Percentiles rank a stretch among this genome's conserved stretches.
Conservation (phyloP, 2,888 invertebrate species). For the Pterobdella sp. region DNA sequence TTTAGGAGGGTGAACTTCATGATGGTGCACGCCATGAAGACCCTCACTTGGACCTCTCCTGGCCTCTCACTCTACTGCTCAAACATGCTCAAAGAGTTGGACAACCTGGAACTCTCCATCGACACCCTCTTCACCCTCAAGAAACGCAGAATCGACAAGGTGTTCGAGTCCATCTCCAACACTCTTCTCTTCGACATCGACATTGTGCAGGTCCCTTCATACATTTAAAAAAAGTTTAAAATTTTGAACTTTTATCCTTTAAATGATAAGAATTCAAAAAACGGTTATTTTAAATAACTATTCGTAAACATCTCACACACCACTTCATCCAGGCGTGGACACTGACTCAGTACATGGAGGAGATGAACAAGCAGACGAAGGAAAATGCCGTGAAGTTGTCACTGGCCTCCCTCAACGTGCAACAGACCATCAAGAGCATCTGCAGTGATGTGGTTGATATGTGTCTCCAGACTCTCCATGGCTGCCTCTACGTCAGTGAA, state of each 20-base stretch:
- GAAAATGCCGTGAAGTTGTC: conserved; percentile 21
- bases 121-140: conserved; percentile 65
- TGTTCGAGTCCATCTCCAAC: conserved; percentile 60
- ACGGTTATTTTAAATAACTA: not conserved
- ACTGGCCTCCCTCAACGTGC: conserved; percentile 18
- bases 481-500: conserved; percentile 19
- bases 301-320: not conserved
- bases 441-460: conserved; percentile 14
- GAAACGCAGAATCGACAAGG: conserved; percentile 65
- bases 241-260: not conserved
- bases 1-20: conserved; percentile 56
- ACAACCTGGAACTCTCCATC: conserved; percentile 57
- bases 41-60: conserved; percentile 73
- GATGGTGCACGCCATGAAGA: conserved; percentile 68
- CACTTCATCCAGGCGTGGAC: conserved; percentile 15
- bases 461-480: not conserved
- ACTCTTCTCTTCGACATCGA: conserved; percentile 54
- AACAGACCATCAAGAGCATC: conserved; percentile 21
- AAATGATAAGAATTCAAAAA: not conserved
- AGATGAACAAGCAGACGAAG: conserved; percentile 23
- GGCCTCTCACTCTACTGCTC: conserved; percentile 62
- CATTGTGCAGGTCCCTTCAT: conserved; percentile 13
- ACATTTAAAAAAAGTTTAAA: not conserved
- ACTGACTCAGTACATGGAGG: conserved; percentile 17
- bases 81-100: conserved; percentile 57